Base-by-base conservation (phyloP, 2,797 vertebrate species). In the Triplophysa bombifrons region DNA sequence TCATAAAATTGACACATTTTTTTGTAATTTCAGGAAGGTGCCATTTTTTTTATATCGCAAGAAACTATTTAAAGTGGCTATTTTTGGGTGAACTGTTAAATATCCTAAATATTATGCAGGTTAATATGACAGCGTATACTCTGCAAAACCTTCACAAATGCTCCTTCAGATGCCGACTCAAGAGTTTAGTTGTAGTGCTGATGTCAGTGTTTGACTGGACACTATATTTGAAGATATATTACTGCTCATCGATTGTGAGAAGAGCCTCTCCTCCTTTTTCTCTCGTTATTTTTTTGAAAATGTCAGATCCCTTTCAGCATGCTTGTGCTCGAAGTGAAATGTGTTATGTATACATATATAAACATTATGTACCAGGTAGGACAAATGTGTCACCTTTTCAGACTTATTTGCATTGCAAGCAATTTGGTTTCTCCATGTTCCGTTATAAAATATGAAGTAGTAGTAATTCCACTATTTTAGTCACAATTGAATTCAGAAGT, bases 301-400 rank as follows among this genome's bases (percentile, higher is more conserved):
- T 63, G 72, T 64, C 20, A 9, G 34, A 44, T 22, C 58, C 76
- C 68, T 93, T 93, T 89, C 91, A 89, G 93, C 93, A 94, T 94
- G 93, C 90, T 90, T 89, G 85, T 93, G 91, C 90, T 85, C 56
- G 41, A 74, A 90, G 92, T 92, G 87, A 89, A 88, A 86, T 83
- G 77, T 93, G 91, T 93, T 93, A 83, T 79, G 69, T 79, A 93
- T 89, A 91, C 86, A 87, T 93, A 92, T 93, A 92, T 91, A 92
- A 91, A 90, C 90, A 91, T 91, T 88, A 89, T 78, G 79, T 90
- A 89, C 86, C 60, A 88, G 86, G 87, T 91, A 89, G 88, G 87
- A 85, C 84, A 87, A 89, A 90, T 87, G 11, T 75, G 91, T 92
- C 89, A 87, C 82, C 88, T 90, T 90, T 91, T 56, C 55, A 65